These are phyloP conservation scores for Hirundo rustica DNA, from an alignment of 2,797 vertebrate genomes.

Conservation along the genomic window DNA sequence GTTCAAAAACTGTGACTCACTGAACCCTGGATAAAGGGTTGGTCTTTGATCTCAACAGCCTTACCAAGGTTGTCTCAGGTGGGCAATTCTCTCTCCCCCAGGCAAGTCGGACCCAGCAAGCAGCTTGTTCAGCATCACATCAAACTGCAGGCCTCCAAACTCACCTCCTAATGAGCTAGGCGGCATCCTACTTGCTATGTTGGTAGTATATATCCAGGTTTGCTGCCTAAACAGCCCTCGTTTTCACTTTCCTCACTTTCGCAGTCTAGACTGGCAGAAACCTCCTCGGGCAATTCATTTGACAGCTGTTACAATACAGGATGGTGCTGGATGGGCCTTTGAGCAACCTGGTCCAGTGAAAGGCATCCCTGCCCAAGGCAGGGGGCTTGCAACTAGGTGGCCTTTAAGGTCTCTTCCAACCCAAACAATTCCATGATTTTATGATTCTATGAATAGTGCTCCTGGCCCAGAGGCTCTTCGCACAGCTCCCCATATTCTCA, in stretches of 20 bases:
- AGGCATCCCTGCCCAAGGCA: not conserved
- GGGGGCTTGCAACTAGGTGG: not conserved
- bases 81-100: not conserved
- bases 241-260: not conserved
- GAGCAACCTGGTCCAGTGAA: not conserved
- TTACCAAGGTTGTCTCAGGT: not conserved
- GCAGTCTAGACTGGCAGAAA: not conserved
- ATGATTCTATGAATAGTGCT: not conserved
- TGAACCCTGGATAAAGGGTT: not conserved
- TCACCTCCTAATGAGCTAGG: not conserved
- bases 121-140: not conserved
- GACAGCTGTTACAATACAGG: not conserved
- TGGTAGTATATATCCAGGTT: not conserved
- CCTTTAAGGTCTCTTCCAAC: not conserved
- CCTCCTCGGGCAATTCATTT: not conserved
- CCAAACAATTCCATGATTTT: not conserved
- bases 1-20: not conserved
- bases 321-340: not conserved
- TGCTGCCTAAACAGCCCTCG: not conserved
- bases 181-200: not conserved
- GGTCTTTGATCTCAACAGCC: not conserved
- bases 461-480: not conserved
- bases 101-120: accelerated
- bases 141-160: not conserved
- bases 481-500: not conserved